phyloP scores from a whole-genome alignment of 2,797 vertebrate species.

The Lepus townsendii region DNA sequence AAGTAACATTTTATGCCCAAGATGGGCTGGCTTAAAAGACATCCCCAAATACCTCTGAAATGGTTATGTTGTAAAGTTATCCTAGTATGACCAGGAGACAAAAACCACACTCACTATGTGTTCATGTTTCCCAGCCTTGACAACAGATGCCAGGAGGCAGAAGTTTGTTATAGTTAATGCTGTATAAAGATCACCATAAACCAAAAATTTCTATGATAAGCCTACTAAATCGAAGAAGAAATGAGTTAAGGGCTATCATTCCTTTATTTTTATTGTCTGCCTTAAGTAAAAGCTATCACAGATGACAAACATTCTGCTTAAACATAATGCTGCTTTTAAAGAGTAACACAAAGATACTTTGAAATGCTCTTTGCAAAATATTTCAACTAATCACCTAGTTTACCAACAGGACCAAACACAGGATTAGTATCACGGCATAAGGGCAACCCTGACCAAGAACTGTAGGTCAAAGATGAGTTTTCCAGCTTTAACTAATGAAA shows the following conservation, averaged over 20 bases:
- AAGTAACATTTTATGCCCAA: conserved; percentile 4
- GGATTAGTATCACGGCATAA: neutral
- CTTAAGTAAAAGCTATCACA: conserved; percentile 41
- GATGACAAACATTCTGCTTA: conserved; percentile 67
- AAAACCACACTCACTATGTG: neutral
- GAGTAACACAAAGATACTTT: conserved; percentile 42
- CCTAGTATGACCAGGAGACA: neutral
- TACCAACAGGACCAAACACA: neutral
- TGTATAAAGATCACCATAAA: conserved; percentile 45
- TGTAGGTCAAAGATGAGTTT: neutral
- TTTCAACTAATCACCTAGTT: neutral
- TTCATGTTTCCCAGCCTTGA: neutral
- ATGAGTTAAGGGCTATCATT: neutral
- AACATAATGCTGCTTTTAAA: conserved; percentile 66
- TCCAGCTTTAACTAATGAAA: neutral
- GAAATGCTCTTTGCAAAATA: conserved; percentile 30
- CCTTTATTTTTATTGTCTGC: neutral
- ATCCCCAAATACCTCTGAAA: neutral
- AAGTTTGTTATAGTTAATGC: neutral
- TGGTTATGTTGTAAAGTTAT: neutral
- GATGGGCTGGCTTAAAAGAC: neutral
- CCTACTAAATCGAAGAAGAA: neutral
- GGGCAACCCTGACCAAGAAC: neutral
- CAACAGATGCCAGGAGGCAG: neutral
- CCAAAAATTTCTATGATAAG: neutral